phyloP scores from a whole-genome alignment of 2,888 invertebrate genomes.

The Leptogaster cylindrica region DNA sequence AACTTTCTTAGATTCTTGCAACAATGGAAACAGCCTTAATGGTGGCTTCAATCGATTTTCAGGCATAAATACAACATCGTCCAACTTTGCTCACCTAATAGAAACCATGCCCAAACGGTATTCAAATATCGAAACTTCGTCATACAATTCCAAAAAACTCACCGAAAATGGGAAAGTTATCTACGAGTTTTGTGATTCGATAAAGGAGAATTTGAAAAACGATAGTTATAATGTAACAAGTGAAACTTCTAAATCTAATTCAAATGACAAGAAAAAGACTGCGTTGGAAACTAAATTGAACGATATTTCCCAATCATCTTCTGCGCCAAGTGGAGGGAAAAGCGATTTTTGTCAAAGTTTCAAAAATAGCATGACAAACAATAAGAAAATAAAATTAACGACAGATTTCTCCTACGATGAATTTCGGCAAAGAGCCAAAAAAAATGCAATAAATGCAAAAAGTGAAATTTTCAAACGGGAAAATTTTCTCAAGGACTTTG shows the following conservation, averaged over 20 bases:
- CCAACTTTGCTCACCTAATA: conserved; percentile 50
- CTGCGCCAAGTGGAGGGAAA: conserved; percentile 44
- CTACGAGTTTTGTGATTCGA: conserved; percentile 55
- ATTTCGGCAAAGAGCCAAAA: conserved; percentile 61
- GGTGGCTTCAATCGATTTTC: conserved; percentile 57
- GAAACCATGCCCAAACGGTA: conserved; percentile 55
- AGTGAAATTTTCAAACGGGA: conserved; percentile 56
- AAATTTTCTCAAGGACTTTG: conserved; percentile 61
- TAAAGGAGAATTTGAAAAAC: conserved; percentile 43
- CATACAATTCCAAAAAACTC: conserved; percentile 56
- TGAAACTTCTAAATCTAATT: neutral
- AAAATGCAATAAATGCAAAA: conserved; percentile 49
- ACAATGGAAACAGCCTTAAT: conserved; percentile 21
- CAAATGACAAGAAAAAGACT: conserved; percentile 49
- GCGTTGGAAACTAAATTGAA: conserved; percentile 61
- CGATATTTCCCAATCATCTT: conserved; percentile 44
- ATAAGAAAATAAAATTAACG: conserved; percentile 25
- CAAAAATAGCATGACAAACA: conserved; percentile 49
- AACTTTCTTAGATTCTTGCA: neutral
- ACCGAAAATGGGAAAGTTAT: conserved; percentile 60
- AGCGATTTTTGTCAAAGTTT: conserved; percentile 45
- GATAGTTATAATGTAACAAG: neutral
- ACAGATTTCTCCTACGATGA: conserved; percentile 52
- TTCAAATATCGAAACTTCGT: conserved; percentile 59
- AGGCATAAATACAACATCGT: conserved; percentile 54